These are phyloP conservation scores for Muntiacus reevesi DNA, from an alignment of 2,113 vertebrate genomes.

Conservation along the genomic window DNA sequence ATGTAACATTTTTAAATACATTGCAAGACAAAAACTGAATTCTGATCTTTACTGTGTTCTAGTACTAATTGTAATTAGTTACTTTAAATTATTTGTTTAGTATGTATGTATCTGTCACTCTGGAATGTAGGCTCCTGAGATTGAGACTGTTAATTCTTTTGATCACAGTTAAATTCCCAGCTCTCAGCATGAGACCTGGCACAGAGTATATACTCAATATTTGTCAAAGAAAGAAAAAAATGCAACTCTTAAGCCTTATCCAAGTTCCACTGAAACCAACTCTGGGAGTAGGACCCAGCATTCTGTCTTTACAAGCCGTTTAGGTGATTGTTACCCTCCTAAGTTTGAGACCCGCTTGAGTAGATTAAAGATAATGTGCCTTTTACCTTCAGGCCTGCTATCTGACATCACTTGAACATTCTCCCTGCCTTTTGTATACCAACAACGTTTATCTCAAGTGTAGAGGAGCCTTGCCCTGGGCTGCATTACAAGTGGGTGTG, in stretches of 20 bases:
- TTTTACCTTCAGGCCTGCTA: background rate
- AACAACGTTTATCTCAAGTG: background rate
- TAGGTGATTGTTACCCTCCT: background rate
- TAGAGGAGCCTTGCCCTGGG: background rate
- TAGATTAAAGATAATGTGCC: background rate
- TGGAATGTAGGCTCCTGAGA: conserved; percentile 21
- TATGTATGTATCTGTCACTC: conserved; percentile 7
- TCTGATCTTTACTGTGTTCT: background rate
- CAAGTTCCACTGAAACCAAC: background rate
- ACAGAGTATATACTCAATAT: background rate
- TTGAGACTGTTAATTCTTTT: background rate
- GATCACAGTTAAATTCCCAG: background rate
- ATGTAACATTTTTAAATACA: background rate
- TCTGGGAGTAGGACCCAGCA: background rate
- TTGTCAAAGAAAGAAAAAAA: conserved; percentile 1
- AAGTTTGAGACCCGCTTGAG: background rate
- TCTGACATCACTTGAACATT: conserved; percentile 15
- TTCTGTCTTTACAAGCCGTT: background rate
- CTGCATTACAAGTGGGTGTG: background rate
- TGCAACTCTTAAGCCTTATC: background rate
- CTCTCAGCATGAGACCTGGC: background rate
- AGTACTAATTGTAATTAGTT: conserved; percentile 10
- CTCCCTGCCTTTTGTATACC: background rate
- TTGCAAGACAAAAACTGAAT: conserved; percentile 40
- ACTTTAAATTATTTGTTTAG: conserved; percentile 49